A percentile compares a stretch with the other conserved stretches of the same genome.
phyloP scores from a whole-genome alignment of 2,888 invertebrate species.

The Ochropacha duplaris region DNA sequence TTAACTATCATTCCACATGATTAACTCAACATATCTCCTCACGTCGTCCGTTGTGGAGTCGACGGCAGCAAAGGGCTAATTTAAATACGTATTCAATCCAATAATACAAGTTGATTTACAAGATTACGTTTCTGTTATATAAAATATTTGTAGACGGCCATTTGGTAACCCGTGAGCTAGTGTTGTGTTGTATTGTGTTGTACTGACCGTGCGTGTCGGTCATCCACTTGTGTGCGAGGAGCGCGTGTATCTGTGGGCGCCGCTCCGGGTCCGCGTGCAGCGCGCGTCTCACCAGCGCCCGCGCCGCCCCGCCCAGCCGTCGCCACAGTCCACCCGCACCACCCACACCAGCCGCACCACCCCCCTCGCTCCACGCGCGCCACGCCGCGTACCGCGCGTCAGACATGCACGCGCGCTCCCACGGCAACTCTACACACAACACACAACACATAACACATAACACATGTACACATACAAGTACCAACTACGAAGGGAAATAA shows the following conservation, averaged over 20 bases:
- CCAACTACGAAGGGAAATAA: no score
- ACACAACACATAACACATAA: neutral
- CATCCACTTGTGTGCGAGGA: conserved; percentile 86
- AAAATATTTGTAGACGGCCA: no score
- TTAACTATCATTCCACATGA: no score
- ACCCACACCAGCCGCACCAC: no score
- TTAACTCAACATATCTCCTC: no score
- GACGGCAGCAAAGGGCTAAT: no score
- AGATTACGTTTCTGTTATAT: no score
- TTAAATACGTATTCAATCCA: no score
- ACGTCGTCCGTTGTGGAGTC: no score
- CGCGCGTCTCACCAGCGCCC: conserved; percentile 63
- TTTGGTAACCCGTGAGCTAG: no score
- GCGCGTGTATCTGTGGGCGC: conserved; percentile 86
- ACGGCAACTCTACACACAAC: conserved; percentile 90
- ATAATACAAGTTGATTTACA: no score
- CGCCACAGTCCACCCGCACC: neutral
- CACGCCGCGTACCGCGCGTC: conserved; percentile 84
- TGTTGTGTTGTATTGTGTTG: neutral
- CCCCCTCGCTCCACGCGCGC: neutral
- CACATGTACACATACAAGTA: no score
- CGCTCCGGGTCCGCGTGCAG: conserved; percentile 83
- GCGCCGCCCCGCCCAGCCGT: neutral
- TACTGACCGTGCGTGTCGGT: conserved; percentile 10
- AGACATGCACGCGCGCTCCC: conserved; percentile 91